Base-by-base conservation (phyloP, 2,113 vertebrate genomes). In the Platysteira castanea region DNA sequence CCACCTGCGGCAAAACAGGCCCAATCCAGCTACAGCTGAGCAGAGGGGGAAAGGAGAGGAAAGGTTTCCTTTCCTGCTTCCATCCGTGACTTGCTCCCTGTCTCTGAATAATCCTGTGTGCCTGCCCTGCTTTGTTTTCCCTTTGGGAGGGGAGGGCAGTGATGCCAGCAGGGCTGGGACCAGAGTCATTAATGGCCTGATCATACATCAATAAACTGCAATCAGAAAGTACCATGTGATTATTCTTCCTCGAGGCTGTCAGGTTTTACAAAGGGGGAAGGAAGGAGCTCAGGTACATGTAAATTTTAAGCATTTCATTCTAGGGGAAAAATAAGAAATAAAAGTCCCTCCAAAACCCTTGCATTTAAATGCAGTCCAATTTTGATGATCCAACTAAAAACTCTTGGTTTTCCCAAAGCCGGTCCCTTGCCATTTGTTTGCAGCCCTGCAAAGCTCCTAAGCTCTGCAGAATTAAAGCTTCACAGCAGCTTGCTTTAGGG, bases 391-490 rank as follows among this genome's bases (percentile, higher is more conserved):
- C 76, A 77, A 61, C 83, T 68, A 10, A 70, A 96, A 96, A 15
- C 68, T 68, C 68, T 35, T 86, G 56, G 41, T 90, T 93, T 93
- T 84, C 65, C 88, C 65, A 64, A 73, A 89, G 86, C 69, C 3
- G 0, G 46, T 81, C 88, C 85, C 84, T 68, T 31, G 86, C 63
- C 73, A 39, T 84, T 92, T 90, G 96, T 84, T 86, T 94, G 88
- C 89, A 73, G 73, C 15, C 92, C 86, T 61, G 80, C 68, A 95
- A 88, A 96, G 93, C 90, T 90, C 76, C 71, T 92, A 85, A 94
- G 92, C 83, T 84, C 68, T 90, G 79, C 30, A 84, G 92, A 91
- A 93, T 84, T 86, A 91, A 59, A 73, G 88, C 88, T 94, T 90
- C 85, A 47, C 87, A 88, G 82, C 81, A 52, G 86, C 95, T 93